phyloP scores from a whole-genome alignment of 2,888 invertebrate species.

The Coelopa pilipes region DNA sequence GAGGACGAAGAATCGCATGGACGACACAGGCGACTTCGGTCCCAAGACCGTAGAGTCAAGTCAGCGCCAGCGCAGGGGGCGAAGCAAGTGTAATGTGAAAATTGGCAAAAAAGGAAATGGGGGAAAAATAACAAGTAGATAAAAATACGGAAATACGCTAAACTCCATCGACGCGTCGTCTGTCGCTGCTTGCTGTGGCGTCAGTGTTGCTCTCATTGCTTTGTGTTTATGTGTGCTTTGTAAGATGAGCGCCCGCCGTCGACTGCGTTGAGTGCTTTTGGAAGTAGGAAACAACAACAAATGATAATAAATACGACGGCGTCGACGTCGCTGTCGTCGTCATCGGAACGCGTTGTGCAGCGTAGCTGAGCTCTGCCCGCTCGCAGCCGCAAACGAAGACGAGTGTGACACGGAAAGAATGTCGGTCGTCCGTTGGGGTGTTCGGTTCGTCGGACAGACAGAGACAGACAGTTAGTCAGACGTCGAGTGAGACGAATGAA shows the following conservation, averaged over 20 bases:
- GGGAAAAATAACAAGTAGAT: conserved; percentile 13
- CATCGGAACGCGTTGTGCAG: neutral
- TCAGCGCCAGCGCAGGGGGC: neutral
- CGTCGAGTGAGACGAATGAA: neutral
- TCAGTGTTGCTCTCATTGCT: no score
- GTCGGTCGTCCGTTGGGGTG: neutral
- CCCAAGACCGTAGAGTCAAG: neutral
- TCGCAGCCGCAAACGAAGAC: neutral
- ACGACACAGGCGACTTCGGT: neutral
- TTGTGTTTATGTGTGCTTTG: no score
- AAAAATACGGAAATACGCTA: conserved; percentile 27
- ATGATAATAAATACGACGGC: neutral
- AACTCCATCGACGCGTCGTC: no score
- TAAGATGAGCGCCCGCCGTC: no score
- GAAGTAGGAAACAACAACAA: neutral
- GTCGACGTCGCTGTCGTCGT: neutral
- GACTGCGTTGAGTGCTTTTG: neutral
- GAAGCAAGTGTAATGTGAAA: conserved; percentile 26
- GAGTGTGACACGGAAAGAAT: neutral
- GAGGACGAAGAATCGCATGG: neutral
- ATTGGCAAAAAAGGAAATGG: conserved; percentile 15
- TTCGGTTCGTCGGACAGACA: neutral
- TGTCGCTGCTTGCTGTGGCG: no score
- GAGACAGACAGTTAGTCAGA: neutral
- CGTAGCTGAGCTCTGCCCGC: no score